Conservation (phyloP, 2,797 vertebrate genomes). For the Neolamprologus multifasciatus region DNA sequence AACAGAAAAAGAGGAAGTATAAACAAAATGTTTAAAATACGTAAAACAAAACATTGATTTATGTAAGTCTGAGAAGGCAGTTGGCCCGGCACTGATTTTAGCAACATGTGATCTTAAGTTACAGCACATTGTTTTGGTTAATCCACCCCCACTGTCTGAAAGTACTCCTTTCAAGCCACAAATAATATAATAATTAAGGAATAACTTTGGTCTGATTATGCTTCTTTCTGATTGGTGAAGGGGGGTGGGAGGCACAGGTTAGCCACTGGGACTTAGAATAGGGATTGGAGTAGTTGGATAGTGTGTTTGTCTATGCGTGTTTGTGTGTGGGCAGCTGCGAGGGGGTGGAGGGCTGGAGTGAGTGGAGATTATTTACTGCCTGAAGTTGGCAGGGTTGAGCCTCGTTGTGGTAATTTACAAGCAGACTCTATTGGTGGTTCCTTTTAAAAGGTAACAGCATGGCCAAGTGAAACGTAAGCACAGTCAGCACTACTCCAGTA, state of each 20-base stretch:
- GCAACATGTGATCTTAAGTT: slow-evolving; percentile 41
- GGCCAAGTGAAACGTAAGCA: slow-evolving; percentile 68
- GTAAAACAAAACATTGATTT: slow-evolving; percentile 18
- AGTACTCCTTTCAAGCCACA: slow-evolving; percentile 46
- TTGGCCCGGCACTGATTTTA: slow-evolving; percentile 15
- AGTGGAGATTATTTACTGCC: slow-evolving; percentile 71
- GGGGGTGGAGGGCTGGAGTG: slow-evolving; percentile 37
- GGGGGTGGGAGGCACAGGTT: slow-evolving; percentile 48
- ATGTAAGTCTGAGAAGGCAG: slow-evolving; percentile 9
- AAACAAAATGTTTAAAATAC: slow-evolving; percentile 10
- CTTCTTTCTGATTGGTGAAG: slow-evolving; percentile 59
- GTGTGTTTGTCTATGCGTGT: slow-evolving; percentile 46
- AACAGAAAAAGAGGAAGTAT: not conserved
- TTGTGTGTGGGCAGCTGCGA: slow-evolving; percentile 39
- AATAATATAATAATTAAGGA: slow-evolving; percentile 66
- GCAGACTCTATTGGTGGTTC: slow-evolving; percentile 66
- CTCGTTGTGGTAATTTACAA: slow-evolving; percentile 73
- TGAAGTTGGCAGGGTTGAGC: slow-evolving; percentile 68
- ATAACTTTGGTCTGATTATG: slow-evolving; percentile 57
- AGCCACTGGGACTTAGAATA: slow-evolving; percentile 29
- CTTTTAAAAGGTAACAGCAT: slow-evolving; percentile 69
- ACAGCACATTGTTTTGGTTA: slow-evolving; percentile 51
- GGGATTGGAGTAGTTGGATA: slow-evolving; percentile 32
- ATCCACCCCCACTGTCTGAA: slow-evolving; percentile 55
- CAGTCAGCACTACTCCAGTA: slow-evolving; percentile 53